phyloP scores from a whole-genome alignment of 2,113 vertebrate species.

The Tor tambroides region DNA sequence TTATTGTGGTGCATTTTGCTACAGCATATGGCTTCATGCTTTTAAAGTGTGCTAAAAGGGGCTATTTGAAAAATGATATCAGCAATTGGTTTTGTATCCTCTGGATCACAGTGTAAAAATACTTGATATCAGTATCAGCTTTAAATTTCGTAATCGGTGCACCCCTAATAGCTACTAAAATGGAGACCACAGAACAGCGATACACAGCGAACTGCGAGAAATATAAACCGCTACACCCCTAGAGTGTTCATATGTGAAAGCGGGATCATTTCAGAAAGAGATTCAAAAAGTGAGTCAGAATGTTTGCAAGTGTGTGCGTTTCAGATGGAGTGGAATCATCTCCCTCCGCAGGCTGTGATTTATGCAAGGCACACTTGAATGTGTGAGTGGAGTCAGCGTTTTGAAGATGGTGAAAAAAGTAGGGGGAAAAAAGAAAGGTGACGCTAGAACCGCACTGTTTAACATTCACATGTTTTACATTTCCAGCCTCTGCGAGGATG shows the following conservation, averaged over 20 bases:
- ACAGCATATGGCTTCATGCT: neutral
- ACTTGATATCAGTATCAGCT: conserved; percentile 2
- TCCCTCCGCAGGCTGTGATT: conserved; percentile 66
- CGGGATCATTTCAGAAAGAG: conserved; percentile 5
- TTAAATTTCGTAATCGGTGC: conserved; percentile 3
- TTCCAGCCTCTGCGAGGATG: conserved; percentile 72
- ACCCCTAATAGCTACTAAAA: conserved; percentile 2
- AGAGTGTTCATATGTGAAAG: conserved; percentile 13
- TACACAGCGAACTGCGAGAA: conserved; percentile 14
- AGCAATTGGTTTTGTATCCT: neutral
- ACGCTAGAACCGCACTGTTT: conserved; percentile 64
- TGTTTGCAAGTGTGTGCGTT: conserved; percentile 29
- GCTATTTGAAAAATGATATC: conserved; percentile 16
- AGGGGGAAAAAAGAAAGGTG: conserved; percentile 52
- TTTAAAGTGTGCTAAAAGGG: conserved; percentile 23
- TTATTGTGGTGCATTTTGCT: neutral
- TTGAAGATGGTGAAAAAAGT: conserved; percentile 55
- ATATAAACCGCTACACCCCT: conserved; percentile 21
- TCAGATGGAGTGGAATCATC: conserved; percentile 63
- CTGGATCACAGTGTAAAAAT: neutral
- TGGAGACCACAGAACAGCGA: conserved; percentile 17
- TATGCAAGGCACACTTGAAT: conserved; percentile 67
- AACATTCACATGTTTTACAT: conserved; percentile 78
- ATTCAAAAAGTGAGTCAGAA: neutral
- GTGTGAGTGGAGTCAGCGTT: conserved; percentile 66